Percentiles rank a stretch among this genome's conserved stretches.
Conservation (phyloP, 2,888 invertebrate genomes). For the Scotopteryx bipunctaria region DNA sequence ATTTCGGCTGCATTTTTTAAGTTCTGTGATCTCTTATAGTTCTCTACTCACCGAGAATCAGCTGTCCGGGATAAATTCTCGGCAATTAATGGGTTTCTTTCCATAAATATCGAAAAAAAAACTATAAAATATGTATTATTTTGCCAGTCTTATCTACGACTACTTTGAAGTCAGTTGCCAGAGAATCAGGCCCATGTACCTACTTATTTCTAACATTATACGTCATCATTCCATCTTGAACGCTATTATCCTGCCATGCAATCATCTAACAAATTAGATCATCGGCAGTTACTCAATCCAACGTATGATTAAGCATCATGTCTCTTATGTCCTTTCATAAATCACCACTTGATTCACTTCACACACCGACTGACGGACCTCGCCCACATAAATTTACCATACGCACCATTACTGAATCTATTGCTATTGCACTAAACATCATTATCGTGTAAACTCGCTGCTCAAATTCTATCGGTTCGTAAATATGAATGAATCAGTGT, state of each 20-base stretch:
- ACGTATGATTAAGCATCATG: constrained; percentile 5
- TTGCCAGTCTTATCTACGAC: too few species aligned
- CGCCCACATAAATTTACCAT: constrained; percentile 31
- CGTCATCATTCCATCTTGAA: constrained; percentile 1
- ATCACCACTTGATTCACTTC: constrained; percentile 27
- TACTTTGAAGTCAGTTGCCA: too few species aligned
- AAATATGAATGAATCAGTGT: constrained; percentile 9
- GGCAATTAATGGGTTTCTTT: too few species aligned
- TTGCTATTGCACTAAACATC: constrained; percentile 5
- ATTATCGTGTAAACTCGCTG: constrained; percentile 10
- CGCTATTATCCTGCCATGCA: constrained; percentile 1
- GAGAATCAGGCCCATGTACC: too few species aligned
- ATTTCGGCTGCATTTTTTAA: too few species aligned
- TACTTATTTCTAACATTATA: not conserved
- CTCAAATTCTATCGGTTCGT: constrained; percentile 11
- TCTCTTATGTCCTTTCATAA: constrained; percentile 6
- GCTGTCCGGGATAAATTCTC: too few species aligned
- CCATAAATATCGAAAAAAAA: too few species aligned
- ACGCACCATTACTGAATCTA: constrained; percentile 20
- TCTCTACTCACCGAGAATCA: too few species aligned
- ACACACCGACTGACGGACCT: constrained; percentile 19
- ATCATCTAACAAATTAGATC: constrained; percentile 10
- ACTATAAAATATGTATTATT: too few species aligned
- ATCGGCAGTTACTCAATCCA: constrained; percentile 8
- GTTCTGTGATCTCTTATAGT: too few species aligned